These are phyloP conservation scores for Lasioglossum baleicum DNA, from an alignment of 1,140 invertebrate genomes.

Conservation along the genomic window DNA sequence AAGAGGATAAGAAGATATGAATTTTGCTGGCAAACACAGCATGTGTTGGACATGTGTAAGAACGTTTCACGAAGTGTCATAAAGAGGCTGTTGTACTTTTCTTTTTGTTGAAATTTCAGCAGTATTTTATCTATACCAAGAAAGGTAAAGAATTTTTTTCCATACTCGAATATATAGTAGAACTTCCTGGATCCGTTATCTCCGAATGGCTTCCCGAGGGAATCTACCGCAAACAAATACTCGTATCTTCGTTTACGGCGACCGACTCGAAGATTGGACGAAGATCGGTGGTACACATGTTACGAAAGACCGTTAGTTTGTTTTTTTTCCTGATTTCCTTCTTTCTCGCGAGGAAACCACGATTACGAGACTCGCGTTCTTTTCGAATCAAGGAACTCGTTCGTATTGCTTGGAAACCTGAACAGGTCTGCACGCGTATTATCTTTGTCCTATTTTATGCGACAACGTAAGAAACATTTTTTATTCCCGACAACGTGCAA, in stretches of 20 bases:
- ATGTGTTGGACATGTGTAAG: no score
- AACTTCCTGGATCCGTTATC: slow-evolving; percentile 55
- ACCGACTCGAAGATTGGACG: slow-evolving; percentile 2
- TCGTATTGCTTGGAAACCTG: background rate
- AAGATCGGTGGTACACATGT: slow-evolving; percentile 9
- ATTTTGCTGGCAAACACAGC: background rate
- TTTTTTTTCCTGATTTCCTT: slow-evolving; percentile 16
- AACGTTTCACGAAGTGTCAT: background rate
- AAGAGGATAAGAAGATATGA: background rate
- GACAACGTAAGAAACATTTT: no score
- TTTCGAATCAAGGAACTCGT: slow-evolving; percentile 6
- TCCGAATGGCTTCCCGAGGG: slow-evolving; percentile 29
- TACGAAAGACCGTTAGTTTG: slow-evolving; percentile 32
- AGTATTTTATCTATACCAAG: background rate
- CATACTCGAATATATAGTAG: background rate
- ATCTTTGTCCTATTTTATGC: no score
- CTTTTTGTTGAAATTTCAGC: background rate
- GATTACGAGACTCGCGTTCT: slow-evolving; percentile 2
- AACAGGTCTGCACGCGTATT: background rate
- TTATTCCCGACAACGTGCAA: no score
- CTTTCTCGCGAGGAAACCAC: background rate
- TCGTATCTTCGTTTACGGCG: slow-evolving; percentile 33
- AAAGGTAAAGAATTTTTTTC: slow-evolving; percentile 11
- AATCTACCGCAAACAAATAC: slow-evolving; percentile 56
- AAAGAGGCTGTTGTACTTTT: slow-evolving; percentile 10